Percentiles rank a stretch among this genome's conserved stretches.
Conservation (phyloP, 2,113 vertebrate species). For the Chaenogobius annularis region DNA sequence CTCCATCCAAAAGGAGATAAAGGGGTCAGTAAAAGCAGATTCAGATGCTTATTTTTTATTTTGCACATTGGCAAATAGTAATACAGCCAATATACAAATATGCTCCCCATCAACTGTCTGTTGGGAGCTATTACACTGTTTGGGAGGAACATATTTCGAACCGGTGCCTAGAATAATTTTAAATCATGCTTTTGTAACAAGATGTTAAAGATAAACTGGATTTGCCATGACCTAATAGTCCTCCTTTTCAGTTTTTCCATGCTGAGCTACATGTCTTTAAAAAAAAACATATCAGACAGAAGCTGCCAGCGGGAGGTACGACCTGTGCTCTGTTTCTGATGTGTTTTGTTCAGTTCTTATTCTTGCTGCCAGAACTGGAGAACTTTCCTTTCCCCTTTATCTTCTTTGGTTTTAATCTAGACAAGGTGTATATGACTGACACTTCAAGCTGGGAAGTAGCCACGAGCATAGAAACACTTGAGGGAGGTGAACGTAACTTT, state of each 20-base stretch:
- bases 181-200: not conserved
- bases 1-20: not conserved
- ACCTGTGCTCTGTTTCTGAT: slow-evolving; percentile 17
- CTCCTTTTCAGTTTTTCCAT: slow-evolving; percentile 1
- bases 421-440: not conserved
- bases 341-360: slow-evolving; percentile 29
- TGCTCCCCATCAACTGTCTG: not conserved
- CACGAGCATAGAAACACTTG: slow-evolving; percentile 26
- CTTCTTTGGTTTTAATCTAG: slow-evolving; percentile 17
- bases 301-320: slow-evolving; percentile 2
- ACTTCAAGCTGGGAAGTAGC: slow-evolving; percentile 29
- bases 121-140: not conserved
- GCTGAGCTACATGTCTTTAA: not conserved
- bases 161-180: not conserved
- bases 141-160: not conserved
- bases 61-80: not conserved
- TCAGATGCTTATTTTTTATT: not conserved
- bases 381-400: slow-evolving; percentile 6
- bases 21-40: not conserved
- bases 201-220: not conserved
- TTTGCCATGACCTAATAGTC: slow-evolving; percentile 1
- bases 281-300: not conserved
- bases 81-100: not conserved
- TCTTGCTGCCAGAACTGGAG: slow-evolving; percentile 34
- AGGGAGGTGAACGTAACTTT: slow-evolving; percentile 42